Base-by-base conservation (phyloP, 2,888 invertebrate genomes). In the Neoaliturus tenellus region DNA sequence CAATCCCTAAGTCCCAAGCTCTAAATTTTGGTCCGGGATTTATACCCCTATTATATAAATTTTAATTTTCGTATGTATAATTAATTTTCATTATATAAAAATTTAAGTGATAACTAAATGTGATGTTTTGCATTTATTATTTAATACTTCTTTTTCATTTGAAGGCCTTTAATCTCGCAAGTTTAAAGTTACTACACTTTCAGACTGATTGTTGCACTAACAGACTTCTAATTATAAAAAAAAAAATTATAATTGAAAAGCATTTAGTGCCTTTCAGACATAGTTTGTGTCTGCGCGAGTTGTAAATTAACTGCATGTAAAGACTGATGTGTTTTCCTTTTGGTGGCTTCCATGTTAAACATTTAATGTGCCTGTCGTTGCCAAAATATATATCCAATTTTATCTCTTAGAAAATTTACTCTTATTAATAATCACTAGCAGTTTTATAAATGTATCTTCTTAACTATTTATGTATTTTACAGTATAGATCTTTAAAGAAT, bases 291-390 rank as follows among this genome's bases (percentile, higher is more conserved):
- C n/a, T n/a, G n/a, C n/a, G n/a, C n/a, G 14, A 28, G 25, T 62
- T 31, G 62, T 62, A 28, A 62, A 62, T 62, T 62, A 62, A 1
- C 10, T 4, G 14, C 17, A 12, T 62, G 62, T 62, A 20, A 62
- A 62, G 62, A 62, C 62, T 62, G 62, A 62, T 62, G 62, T 51
- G 51, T 51, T 51, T 51, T 51, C 51, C 51, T 67, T 31, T 67
- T 6, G 4, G 67, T 69, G 69, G 69, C 69, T 69, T 69, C 69
- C 69, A 69, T 20, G 1, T 69, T 69, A 10, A 69, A 69, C 20
- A 39, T 39, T 33, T 69, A 6, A 69, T 69, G 39, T 69, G 39
- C 69, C 69, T 69, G 33, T 69, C 23, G 69, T 35, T 69, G 69
- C 69, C 69, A 69, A 69, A 69, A 39, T 69, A 62, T 62, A 28